Conservation (phyloP, 1,140 invertebrate species). For the Drosophila serrata region DNA sequence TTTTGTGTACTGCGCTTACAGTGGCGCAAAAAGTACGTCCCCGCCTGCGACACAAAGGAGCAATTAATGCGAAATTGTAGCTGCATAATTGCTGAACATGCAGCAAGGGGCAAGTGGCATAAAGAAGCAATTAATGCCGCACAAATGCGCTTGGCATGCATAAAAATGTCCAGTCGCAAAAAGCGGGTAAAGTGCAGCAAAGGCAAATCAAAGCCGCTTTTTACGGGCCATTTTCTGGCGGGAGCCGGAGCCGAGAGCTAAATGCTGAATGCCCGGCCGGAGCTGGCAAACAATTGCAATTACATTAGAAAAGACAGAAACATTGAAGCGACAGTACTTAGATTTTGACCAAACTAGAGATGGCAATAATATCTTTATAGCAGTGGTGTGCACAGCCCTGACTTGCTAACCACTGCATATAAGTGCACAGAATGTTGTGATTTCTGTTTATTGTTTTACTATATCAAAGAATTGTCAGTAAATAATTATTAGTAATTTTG, state of each 20-base stretch:
- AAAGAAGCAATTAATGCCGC: conserved; percentile 82
- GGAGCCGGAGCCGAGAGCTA: conserved; percentile 3
- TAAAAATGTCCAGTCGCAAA: conserved; percentile 70
- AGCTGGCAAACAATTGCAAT: conserved; percentile 79
- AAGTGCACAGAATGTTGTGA: too few species aligned
- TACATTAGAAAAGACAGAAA: conserved; percentile 74
- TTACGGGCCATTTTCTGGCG: conserved; percentile 46
- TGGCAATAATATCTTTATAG: background rate
- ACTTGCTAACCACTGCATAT: too few species aligned
- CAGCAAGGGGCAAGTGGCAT: conserved; percentile 43
- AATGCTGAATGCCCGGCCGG: conserved; percentile 23
- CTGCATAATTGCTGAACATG: conserved; percentile 78
- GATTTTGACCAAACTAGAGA: conserved; percentile 31
- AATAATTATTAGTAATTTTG: too few species aligned
- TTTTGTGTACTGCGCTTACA: conserved; percentile 15
- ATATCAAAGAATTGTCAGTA: too few species aligned
- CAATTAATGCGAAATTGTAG: conserved; percentile 79
- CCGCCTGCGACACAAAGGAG: conserved; percentile 64
- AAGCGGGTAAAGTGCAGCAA: conserved; percentile 59
- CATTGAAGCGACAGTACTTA: conserved; percentile 16
- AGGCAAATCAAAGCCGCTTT: conserved; percentile 53
- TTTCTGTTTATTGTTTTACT: too few species aligned
- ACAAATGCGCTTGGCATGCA: conserved; percentile 84
- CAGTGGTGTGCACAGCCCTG: too few species aligned
- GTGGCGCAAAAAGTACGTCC: conserved; percentile 28